Conservation (phyloP, 2,888 invertebrate species). For the Parapristionchus giblindavisi region DNA sequence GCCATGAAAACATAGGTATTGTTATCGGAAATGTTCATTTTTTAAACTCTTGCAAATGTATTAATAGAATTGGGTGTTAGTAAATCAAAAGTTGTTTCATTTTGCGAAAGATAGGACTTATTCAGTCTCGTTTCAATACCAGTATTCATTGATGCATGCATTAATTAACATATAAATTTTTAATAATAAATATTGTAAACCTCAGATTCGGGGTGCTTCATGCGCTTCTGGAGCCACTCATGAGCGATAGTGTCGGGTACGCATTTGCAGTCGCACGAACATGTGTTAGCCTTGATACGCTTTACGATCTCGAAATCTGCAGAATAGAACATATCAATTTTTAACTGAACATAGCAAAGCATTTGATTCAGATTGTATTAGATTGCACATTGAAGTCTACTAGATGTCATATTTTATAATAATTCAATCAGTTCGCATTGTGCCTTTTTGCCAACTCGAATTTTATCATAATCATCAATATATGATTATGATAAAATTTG, state of each 20-base stretch:
- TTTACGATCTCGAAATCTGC: slow-evolving; percentile 38
- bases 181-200: background rate
- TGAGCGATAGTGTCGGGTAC: slow-evolving; percentile 34
- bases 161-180: background rate
- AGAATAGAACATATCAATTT: background rate
- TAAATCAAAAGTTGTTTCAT: no score
- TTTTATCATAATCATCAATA: no score
- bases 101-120: background rate
- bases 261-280: slow-evolving; percentile 38
- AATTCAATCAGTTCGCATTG: background rate
- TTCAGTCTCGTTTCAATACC: background rate
- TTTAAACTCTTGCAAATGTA: no score
- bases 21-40: no score
- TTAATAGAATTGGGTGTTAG: no score
- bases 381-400: background rate
- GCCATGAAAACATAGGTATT: no score
- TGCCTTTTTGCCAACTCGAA: no score
- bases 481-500: no score
- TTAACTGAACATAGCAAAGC: background rate
- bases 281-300: slow-evolving; percentile 36
- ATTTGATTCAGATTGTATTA: background rate
- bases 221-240: slow-evolving; percentile 29
- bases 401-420: background rate
- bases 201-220: slow-evolving; percentile 27
- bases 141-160: background rate